These are phyloP conservation scores for Pedetes capensis DNA, from an alignment of 2,113 vertebrate genomes.

Conservation along the genomic window DNA sequence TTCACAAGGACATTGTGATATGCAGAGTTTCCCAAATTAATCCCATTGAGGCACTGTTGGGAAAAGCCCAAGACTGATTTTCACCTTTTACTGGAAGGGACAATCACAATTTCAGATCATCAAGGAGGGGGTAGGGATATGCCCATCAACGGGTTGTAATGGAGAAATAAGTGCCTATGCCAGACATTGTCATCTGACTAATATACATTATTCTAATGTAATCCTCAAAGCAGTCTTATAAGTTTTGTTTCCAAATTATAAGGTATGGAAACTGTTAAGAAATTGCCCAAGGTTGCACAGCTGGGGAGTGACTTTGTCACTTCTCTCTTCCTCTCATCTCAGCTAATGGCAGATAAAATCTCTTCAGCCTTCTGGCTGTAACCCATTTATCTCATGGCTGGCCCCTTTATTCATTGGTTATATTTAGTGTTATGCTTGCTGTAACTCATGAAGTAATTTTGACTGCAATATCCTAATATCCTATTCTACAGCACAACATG, in stretches of 20 bases:
- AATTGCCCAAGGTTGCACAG: not conserved
- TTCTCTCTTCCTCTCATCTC: not conserved
- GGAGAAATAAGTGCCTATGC: slow-evolving; percentile 8
- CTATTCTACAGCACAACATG: not conserved
- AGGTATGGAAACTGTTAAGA: not conserved
- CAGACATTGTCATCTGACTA: slow-evolving; percentile 19
- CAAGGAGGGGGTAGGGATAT: not conserved
- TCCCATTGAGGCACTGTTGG: slow-evolving; percentile 46
- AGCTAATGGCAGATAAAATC: not conserved
- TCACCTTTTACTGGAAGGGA: slow-evolving; percentile 44
- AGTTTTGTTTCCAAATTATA: slow-evolving; percentile 43
- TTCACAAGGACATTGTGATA: slow-evolving; percentile 46
- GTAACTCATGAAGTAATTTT: not conserved
- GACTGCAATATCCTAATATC: too few species aligned
- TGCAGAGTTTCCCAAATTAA: slow-evolving; percentile 51
- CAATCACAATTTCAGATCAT: slow-evolving; percentile 31
- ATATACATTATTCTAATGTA: slow-evolving; percentile 8
- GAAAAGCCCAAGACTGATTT: slow-evolving; percentile 50
- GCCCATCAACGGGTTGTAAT: slow-evolving; percentile 24
- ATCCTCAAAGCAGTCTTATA: not conserved
- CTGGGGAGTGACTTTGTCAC: not conserved
- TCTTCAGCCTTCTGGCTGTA: not conserved
- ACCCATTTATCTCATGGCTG: not conserved
- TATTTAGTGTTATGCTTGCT: not conserved
- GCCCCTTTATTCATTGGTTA: not conserved